phyloP scores from a whole-genome alignment of 1,140 invertebrate genomes.

The Aradophagus sp. region DNA sequence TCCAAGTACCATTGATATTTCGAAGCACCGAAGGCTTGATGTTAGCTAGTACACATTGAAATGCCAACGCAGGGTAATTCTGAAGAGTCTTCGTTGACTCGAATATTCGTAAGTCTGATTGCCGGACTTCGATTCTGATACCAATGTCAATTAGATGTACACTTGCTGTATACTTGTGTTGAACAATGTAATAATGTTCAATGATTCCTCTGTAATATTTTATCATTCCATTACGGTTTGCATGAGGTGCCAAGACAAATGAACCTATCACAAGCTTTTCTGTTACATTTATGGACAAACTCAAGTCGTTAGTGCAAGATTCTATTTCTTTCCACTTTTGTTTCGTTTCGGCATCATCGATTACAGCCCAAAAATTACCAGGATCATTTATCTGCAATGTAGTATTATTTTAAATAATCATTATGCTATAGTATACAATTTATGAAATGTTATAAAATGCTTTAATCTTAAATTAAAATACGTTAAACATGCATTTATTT shows the following conservation, averaged over 20 bases:
- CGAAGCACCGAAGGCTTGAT: constrained; percentile 79
- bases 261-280: constrained; percentile 37
- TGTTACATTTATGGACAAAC: not conserved
- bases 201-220: constrained; percentile 69
- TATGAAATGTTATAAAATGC: no score
- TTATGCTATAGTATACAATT: no score
- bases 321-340: constrained; percentile 57
- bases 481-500: no score
- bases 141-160: constrained; percentile 89
- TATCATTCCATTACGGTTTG: constrained; percentile 40
- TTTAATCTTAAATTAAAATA: no score
- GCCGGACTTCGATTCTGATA: constrained; percentile 73
- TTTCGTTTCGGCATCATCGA: constrained; percentile 68
- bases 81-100: constrained; percentile 20
- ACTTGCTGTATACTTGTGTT: constrained; percentile 56
- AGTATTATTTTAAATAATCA: no score
- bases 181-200: constrained; percentile 29
- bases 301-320: not conserved
- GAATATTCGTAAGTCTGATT: constrained; percentile 53
- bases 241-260: constrained; percentile 64
- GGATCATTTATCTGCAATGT: constrained; percentile 74
- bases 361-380: constrained; percentile 79
- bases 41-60: constrained; percentile 82
- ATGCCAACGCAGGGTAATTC: constrained; percentile 77
- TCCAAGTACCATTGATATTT: constrained; percentile 79